These are phyloP conservation scores for Pteromalus puparum DNA, from an alignment of 1,140 invertebrate genomes.

Conservation along the genomic window DNA sequence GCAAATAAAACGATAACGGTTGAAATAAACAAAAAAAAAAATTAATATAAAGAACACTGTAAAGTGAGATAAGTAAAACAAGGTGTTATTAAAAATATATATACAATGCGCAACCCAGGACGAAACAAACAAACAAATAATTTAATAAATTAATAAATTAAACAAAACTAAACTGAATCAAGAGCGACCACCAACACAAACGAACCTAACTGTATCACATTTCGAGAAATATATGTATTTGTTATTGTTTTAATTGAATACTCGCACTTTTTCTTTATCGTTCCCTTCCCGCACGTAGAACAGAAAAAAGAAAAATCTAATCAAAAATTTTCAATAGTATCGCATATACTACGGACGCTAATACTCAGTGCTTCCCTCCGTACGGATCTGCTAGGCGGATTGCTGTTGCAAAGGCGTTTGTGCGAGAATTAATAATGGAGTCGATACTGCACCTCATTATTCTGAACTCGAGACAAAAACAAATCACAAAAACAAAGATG, in stretches of 20 bases:
- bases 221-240: conserved; percentile 77
- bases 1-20: conserved; percentile 55
- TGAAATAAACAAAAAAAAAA: conserved; percentile 48
- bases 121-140: conserved; percentile 52
- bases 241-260: conserved; percentile 76
- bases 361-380: no score
- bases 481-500: no score
- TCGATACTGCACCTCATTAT: no score
- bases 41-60: background rate
- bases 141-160: conserved; percentile 39
- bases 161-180: conserved; percentile 61
- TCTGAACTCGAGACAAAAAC: no score
- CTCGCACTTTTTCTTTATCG: conserved; percentile 52
- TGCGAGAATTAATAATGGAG: no score
- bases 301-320: background rate
- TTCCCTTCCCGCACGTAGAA: background rate
- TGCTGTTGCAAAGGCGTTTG: no score
- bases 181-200: conserved; percentile 67
- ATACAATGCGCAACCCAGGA: conserved; percentile 48
- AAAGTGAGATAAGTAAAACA: conserved; percentile 26
- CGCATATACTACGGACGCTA: no score
- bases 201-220: conserved; percentile 73
- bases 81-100: conserved; percentile 45
- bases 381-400: no score
- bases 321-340: background rate